phyloP scores from a whole-genome alignment of 2,797 vertebrate species.

The Picus viridis region DNA sequence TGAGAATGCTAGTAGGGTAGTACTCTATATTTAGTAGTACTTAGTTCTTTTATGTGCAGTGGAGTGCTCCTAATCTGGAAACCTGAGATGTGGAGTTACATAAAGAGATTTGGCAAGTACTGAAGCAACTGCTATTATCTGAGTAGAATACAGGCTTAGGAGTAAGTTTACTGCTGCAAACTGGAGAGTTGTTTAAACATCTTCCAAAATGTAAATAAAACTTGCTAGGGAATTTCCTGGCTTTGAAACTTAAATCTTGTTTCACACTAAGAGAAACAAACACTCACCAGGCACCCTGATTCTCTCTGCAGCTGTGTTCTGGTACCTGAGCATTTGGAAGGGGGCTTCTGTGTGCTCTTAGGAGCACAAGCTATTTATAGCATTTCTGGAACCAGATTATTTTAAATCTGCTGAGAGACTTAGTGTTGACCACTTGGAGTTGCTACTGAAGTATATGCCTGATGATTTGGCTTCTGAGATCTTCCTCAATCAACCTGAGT shows the following conservation, averaged over 20 bases:
- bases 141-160: constrained; percentile 2
- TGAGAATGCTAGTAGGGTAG: constrained; percentile 35
- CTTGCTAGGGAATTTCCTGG: neutral
- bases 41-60: constrained; percentile 22
- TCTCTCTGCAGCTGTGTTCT: neutral
- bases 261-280: neutral
- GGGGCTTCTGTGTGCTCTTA: neutral
- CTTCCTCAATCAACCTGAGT: neutral
- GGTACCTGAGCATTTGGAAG: neutral
- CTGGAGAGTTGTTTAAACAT: neutral
- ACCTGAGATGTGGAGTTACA: constrained; percentile 60
- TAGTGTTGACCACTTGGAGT: constrained; percentile 7
- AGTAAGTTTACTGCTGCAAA: neutral
- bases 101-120: constrained; percentile 58
- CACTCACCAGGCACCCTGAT: neutral
- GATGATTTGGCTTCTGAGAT: neutral
- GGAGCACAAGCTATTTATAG: constrained; percentile 43
- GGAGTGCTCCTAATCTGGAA: constrained; percentile 63
- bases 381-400: constrained; percentile 50
- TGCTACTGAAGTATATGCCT: neutral
- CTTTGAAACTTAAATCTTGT: neutral
- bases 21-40: constrained; percentile 43
- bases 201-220: neutral
- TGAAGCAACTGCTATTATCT: constrained; percentile 38
- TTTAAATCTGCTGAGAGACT: constrained; percentile 61